Conservation (phyloP, 2,888 invertebrate genomes). For the Drosophila mimetica region DNA sequence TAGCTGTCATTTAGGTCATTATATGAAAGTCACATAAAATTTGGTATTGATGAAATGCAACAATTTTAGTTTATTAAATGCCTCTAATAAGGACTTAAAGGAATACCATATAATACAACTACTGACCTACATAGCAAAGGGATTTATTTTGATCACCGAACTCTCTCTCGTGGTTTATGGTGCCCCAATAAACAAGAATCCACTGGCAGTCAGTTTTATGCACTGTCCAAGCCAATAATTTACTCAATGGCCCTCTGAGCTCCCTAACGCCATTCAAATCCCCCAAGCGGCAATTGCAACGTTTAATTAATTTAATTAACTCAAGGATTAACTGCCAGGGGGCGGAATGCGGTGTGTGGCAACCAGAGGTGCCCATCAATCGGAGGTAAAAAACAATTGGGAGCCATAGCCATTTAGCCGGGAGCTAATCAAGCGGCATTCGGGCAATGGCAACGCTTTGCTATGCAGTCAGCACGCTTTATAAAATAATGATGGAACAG, state of each 20-base stretch:
- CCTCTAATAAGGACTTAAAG: too few relatives aligned
- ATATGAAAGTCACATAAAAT: too few relatives aligned
- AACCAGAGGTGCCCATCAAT: slow-evolving; percentile 33
- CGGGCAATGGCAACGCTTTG: slow-evolving; percentile 75
- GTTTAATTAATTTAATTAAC: slow-evolving; percentile 80
- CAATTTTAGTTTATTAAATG: too few relatives aligned
- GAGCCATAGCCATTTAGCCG: slow-evolving; percentile 4
- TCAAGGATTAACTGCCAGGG: slow-evolving; percentile 62
- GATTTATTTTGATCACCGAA: too few relatives aligned
- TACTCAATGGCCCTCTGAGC: neutral
- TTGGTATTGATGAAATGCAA: too few relatives aligned
- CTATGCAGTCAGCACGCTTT: slow-evolving; percentile 80
- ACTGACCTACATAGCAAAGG: neutral
- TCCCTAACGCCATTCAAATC: slow-evolving; percentile 52
- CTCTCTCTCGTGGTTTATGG: neutral
- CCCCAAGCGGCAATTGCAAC: slow-evolving; percentile 64
- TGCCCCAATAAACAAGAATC: neutral
- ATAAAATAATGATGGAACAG: slow-evolving; percentile 71
- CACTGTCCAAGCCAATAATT: slow-evolving; percentile 21
- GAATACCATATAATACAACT: too few relatives aligned
- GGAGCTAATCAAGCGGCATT: slow-evolving; percentile 77
- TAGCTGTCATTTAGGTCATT: too few relatives aligned
- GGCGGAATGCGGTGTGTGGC: slow-evolving; percentile 38
- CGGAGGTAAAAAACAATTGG: slow-evolving; percentile 13
- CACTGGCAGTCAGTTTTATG: slow-evolving; percentile 9